phyloP scores from a whole-genome alignment of 2,888 invertebrate genomes.

The Polydrusus cervinus region DNA sequence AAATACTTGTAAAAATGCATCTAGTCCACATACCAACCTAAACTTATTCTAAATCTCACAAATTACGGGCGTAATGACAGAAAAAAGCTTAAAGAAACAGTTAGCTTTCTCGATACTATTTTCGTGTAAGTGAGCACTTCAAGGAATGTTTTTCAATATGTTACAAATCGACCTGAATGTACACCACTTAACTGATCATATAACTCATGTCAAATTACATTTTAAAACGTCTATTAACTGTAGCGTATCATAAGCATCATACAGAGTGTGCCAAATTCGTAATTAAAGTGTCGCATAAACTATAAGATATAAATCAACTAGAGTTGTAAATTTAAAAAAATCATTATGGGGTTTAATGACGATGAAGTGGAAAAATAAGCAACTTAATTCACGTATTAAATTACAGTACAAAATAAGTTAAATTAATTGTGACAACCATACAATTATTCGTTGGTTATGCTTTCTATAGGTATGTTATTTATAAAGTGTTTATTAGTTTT shows the following conservation, averaged over 20 bases:
- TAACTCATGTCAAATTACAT: conserved; percentile 39
- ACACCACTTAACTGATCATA: conserved; percentile 31
- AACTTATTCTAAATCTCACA: not conserved
- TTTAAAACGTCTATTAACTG: conserved; percentile 3
- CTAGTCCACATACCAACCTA: conserved; percentile 17
- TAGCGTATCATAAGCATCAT: conserved; percentile 5
- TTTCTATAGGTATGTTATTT: too few relatives aligned
- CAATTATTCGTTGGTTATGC: too few relatives aligned
- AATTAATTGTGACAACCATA: too few relatives aligned
- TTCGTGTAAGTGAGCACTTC: conserved; percentile 1
- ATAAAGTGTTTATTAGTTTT: too few relatives aligned
- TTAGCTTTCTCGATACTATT: conserved; percentile 28
- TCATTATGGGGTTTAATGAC: too few relatives aligned
- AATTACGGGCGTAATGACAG: conserved; percentile 10
- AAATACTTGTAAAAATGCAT: not conserved
- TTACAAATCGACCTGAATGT: conserved; percentile 41
- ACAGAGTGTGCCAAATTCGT: not conserved
- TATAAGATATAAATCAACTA: too few relatives aligned
- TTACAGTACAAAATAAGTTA: too few relatives aligned
- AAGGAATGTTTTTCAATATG: conserved; percentile 16
- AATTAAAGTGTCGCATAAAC: too few relatives aligned
- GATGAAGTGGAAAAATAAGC: too few relatives aligned
- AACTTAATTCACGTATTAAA: too few relatives aligned
- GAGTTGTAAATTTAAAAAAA: too few relatives aligned
- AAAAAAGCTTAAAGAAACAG: not conserved